phyloP scores from a whole-genome alignment of 1,140 invertebrate species.

The Hylaeus volcanicus region DNA sequence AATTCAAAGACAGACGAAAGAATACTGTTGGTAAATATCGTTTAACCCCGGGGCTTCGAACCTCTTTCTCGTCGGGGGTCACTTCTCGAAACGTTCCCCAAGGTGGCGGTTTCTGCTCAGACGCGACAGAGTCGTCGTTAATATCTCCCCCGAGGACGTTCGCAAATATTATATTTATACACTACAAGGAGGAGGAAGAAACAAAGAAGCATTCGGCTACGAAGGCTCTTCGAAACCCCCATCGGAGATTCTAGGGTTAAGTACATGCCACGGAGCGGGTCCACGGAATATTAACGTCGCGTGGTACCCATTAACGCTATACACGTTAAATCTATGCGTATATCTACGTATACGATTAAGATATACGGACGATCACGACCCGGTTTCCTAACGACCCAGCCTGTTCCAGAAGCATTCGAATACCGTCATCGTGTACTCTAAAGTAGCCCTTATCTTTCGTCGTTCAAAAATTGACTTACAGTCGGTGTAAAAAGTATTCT shows the following conservation, averaged over 20 bases:
- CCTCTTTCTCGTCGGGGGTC: background rate
- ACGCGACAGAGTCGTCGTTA: background rate
- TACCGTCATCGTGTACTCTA: no score
- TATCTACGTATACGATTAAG: background rate
- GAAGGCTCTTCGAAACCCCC: background rate
- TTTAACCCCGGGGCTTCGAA: conserved; percentile 15
- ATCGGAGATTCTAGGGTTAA: background rate
- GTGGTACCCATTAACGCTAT: background rate
- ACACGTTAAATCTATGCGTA: background rate
- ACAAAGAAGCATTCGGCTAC: background rate
- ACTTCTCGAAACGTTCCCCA: background rate
- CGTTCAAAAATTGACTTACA: no score
- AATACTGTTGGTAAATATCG: conserved; percentile 71
- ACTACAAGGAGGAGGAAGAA: background rate
- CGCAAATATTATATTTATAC: background rate
- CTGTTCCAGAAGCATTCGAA: no score
- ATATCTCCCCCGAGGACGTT: background rate
- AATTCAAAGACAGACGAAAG: conserved; percentile 66
- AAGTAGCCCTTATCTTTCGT: no score
- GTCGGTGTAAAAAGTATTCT: no score
- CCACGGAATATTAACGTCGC: background rate
- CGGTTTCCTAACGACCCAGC: background rate
- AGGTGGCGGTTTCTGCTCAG: background rate
- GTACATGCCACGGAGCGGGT: background rate
- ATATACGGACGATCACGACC: background rate